phyloP scores from a whole-genome alignment of 64 coral and sea anemone species.

The Porites australiensis region DNA sequence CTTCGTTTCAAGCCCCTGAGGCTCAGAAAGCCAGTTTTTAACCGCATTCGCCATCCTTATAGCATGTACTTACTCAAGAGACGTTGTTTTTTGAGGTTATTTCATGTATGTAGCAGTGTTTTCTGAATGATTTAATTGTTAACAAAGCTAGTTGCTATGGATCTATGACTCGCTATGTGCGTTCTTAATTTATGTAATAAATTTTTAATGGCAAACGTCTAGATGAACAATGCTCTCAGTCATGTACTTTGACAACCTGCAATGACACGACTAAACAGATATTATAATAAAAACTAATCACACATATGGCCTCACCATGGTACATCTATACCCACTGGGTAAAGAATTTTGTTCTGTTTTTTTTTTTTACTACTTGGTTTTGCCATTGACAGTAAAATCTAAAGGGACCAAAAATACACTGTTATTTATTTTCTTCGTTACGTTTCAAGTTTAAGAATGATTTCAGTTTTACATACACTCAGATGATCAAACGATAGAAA shows the following conservation, averaged over 20 bases:
- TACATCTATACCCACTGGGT: not conserved
- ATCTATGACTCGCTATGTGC: not conserved
- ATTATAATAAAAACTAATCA: not conserved
- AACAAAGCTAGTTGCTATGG: constrained; percentile 25
- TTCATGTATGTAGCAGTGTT: not conserved
- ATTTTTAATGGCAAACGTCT: constrained; percentile 46
- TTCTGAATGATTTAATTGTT: not conserved
- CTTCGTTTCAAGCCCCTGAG: too few species aligned
- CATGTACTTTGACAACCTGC: not conserved
- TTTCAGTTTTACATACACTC: too few species aligned
- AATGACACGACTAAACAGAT: not conserved
- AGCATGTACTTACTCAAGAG: too few species aligned
- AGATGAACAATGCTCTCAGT: not conserved
- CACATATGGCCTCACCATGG: not conserved
- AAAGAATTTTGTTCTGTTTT: not conserved
- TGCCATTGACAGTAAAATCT: too few species aligned
- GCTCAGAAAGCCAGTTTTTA: too few species aligned
- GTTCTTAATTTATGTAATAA: not conserved
- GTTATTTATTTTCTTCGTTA: too few species aligned
- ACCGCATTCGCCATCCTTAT: too few species aligned
- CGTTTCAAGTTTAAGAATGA: too few species aligned
- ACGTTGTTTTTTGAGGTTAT: too few species aligned
- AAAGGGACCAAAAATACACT: too few species aligned
- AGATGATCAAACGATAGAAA: too few species aligned
- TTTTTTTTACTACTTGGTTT: too few species aligned